These are phyloP conservation scores for Entomobrya proxima DNA, from an alignment of 2,888 invertebrate genomes.

Conservation along the genomic window DNA sequence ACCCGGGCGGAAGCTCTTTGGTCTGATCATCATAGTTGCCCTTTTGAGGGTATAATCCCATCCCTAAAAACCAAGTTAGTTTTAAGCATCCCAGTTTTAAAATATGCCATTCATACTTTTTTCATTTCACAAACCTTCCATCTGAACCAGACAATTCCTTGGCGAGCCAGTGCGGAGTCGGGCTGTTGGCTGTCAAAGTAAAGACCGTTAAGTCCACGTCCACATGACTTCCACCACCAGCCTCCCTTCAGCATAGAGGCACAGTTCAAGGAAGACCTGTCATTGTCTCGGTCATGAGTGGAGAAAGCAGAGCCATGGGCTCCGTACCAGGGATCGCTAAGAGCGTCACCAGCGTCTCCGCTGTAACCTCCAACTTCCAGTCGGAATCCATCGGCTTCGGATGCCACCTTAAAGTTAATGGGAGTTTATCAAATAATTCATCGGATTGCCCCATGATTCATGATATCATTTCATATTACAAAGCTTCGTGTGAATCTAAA, in stretches of 20 bases:
- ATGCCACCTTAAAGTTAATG: slow-evolving; percentile 83
- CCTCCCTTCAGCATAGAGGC: slow-evolving; percentile 96
- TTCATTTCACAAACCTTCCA: slow-evolving; percentile 81
- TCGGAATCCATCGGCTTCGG: slow-evolving; percentile 93
- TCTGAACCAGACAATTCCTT: slow-evolving; percentile 95
- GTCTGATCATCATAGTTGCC: slow-evolving; percentile 94
- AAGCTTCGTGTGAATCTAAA: too few relatives aligned
- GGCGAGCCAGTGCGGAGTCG: slow-evolving; percentile 75
- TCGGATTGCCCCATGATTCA: neutral
- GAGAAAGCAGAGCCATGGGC: slow-evolving; percentile 96
- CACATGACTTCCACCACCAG: slow-evolving; percentile 97
- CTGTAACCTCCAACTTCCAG: slow-evolving; percentile 94
- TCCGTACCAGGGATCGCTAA: slow-evolving; percentile 92
- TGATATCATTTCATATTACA: neutral
- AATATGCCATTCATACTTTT: neutral
- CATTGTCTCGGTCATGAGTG: slow-evolving; percentile 94
- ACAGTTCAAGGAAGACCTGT: slow-evolving; percentile 92
- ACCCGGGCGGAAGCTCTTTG: slow-evolving; percentile 80
- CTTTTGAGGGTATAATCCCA: slow-evolving; percentile 95
- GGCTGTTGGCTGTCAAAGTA: slow-evolving; percentile 85
- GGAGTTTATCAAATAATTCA: neutral
- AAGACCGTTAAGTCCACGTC: slow-evolving; percentile 91
- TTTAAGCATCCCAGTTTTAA: neutral
- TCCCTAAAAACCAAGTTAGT: slow-evolving; percentile 79
- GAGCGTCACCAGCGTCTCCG: slow-evolving; percentile 92